phyloP scores from a whole-genome alignment of 2,797 vertebrate genomes.

The Mormyrus hasselquistii region DNA sequence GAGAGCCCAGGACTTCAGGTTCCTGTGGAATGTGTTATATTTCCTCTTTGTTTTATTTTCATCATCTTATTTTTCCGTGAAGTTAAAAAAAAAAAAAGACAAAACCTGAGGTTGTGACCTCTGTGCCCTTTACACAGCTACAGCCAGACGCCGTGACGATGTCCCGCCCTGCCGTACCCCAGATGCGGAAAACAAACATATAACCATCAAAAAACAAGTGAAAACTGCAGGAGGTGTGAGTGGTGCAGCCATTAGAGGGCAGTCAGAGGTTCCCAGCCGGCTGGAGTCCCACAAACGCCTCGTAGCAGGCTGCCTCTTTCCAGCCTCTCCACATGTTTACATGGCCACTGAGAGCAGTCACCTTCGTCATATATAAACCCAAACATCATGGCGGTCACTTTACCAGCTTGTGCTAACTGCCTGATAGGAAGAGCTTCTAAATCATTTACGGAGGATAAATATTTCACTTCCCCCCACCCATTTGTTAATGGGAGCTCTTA shows the following conservation, averaged over 20 bases:
- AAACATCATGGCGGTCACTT: neutral
- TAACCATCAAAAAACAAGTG: neutral
- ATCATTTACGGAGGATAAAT: neutral
- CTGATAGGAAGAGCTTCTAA: neutral
- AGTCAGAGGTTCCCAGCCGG: neutral
- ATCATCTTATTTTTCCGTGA: neutral
- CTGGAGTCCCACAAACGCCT: neutral
- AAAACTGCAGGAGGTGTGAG: neutral
- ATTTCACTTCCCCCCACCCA: neutral
- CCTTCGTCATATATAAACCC: neutral
- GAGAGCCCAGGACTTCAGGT: neutral
- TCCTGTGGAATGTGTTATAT: neutral
- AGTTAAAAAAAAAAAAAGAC: neutral
- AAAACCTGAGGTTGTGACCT: neutral
- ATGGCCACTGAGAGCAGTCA: neutral
- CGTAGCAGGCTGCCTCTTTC: neutral
- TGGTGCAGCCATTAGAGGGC: neutral
- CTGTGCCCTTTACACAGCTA: neutral
- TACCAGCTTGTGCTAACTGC: neutral
- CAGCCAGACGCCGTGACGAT: neutral
- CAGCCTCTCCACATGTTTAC: neutral
- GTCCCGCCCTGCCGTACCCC: neutral
- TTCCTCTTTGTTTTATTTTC: neutral
- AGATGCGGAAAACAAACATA: neutral
- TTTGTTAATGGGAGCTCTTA: neutral